Evolutionary conservation across 2,113 vertebrate genomes (phyloP).

Genomic region (Oriolus oriolus): DNA sequence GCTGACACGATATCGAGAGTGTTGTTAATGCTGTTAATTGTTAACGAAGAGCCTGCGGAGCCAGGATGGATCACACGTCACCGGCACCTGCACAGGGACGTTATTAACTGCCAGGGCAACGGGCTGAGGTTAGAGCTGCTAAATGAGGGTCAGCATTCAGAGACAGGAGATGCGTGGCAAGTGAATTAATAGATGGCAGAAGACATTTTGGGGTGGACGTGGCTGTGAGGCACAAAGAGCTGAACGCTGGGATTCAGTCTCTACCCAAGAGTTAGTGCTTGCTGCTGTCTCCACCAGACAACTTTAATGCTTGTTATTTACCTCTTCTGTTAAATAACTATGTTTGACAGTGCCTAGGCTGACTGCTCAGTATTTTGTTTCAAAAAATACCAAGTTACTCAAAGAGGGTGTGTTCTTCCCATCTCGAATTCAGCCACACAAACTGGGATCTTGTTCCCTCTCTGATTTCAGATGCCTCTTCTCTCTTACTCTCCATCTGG

Average conservation of each 20-base stretch:
- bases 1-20: neutral
- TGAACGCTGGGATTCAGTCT: neutral
- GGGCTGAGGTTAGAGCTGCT: neutral
- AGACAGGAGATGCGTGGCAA: neutral
- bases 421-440: neutral
- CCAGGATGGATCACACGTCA: neutral
- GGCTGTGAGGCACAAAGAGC: neutral
- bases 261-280: neutral
- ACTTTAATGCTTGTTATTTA: neutral
- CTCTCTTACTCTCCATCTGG: neutral
- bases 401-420: neutral
- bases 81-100: rapidly evolving
- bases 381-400: neutral
- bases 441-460: neutral
- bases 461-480: neutral
- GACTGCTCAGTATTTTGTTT: neutral
- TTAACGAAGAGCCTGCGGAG: neutral
- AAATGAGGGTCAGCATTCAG: neutral
- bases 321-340: neutral
- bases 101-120: neutral
- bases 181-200: neutral
- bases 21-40: neutral
- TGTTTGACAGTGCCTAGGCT: neutral
- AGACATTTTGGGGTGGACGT: neutral
- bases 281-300: neutral